Percentiles rank a stretch among this genome's conserved stretches.
Conservation (phyloP, 2,888 invertebrate species). For the Pandemis corylana region DNA sequence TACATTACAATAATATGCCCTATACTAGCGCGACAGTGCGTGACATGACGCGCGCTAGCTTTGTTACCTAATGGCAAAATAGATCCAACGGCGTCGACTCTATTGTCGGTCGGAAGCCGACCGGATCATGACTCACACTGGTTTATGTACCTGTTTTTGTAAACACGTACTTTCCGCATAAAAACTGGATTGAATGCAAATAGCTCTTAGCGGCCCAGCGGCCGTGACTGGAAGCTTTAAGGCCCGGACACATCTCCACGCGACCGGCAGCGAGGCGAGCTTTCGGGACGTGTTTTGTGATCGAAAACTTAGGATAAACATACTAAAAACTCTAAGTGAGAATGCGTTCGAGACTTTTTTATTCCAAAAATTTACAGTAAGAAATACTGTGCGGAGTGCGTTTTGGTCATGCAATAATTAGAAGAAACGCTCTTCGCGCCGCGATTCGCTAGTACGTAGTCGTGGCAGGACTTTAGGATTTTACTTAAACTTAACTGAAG, state of each 20-base stretch:
- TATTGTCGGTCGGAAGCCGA: constrained; percentile 28
- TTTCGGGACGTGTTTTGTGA: too few relatives aligned
- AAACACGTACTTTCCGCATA: constrained; percentile 35
- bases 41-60: constrained; percentile 37
- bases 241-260: neutral
- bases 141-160: constrained; percentile 21
- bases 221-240: constrained; percentile 10
- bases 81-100: constrained; percentile 10
- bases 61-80: constrained; percentile 1
- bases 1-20: neutral
- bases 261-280: too few relatives aligned
- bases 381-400: too few relatives aligned
- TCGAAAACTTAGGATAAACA: too few relatives aligned
- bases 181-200: constrained; percentile 32
- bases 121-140: constrained; percentile 43
- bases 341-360: too few relatives aligned
- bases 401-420: too few relatives aligned
- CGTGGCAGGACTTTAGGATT: too few relatives aligned
- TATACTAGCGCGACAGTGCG: constrained; percentile 26
- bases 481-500: too few relatives aligned
- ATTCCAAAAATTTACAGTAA: too few relatives aligned
- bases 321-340: too few relatives aligned
- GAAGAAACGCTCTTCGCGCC: too few relatives aligned
- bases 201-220: neutral
- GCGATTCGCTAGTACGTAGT: too few relatives aligned